Base-by-base conservation (phyloP, 2,888 invertebrate genomes). In the Brenthis daphne region DNA sequence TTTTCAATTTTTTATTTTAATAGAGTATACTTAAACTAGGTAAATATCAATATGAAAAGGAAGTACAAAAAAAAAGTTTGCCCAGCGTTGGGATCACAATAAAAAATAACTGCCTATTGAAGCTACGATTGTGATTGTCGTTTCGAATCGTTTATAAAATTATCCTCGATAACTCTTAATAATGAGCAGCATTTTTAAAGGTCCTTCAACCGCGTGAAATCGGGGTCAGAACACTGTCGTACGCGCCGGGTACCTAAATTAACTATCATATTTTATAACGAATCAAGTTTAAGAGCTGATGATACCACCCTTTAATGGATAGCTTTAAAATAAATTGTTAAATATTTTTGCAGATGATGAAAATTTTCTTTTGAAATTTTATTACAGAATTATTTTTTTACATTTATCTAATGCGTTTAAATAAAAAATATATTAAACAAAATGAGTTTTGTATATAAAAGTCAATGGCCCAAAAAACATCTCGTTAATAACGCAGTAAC, bases 241-340 rank as follows among this genome's bases (percentile, higher is more conserved):
- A 74, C 77, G 77, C 74, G 77, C 76, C 77, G 73, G 60, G 43
- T 66, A 66, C 64, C 64, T 77, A 74, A 86, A 85, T 85, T 85
- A 85, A 85, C 86, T 79, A 83, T 83, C 84, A 84, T 86, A 85
- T 84, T 82, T 85, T 85, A 85, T 81, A 78, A 73, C 76, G 71
- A 72, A 67, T 63, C 53, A 20, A 37, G 33, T 13, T 68, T 70
- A 55, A 61, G 83, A 85, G 87, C 16, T 81, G 87, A 61, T 82
- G 75, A 77, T 77, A 82, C 84, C 82, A 55, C 75, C 73, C 37
- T 53, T 11, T 47, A 6, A 47, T 48, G 6, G 29, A 48, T 14
- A 5, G 43, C n/a, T 56, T 55, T 56, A 6, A 33, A 33, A 33
- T 33, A 33, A 51, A 12, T 57, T 43, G 29, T 57, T 8, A n/a